Conservation (phyloP, 1,140 invertebrate species). For the Cotesia chilonis region DNA sequence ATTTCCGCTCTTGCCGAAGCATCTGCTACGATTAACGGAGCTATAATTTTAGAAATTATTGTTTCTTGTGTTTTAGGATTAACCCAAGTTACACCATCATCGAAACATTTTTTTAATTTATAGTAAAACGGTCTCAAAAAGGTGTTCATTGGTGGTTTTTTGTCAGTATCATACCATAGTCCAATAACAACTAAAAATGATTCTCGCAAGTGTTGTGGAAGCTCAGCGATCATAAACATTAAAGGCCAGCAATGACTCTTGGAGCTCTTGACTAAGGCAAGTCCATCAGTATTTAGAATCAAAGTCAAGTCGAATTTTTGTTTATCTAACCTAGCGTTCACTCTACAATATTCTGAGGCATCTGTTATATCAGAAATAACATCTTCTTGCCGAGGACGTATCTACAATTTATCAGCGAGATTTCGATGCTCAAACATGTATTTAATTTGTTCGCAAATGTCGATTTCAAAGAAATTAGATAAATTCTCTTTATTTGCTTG, state of each 20-base stretch:
- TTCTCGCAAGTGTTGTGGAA: slow-evolving; percentile 38
- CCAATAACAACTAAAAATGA: slow-evolving; percentile 33
- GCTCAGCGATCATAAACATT: slow-evolving; percentile 41
- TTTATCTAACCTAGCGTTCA: slow-evolving; percentile 28
- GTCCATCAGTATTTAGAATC: slow-evolving; percentile 41
- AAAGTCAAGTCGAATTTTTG: slow-evolving; percentile 39
- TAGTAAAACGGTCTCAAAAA: slow-evolving; percentile 42
- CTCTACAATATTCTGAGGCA: slow-evolving; percentile 30
- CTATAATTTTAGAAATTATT: slow-evolving; percentile 36
- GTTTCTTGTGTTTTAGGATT: slow-evolving; percentile 37
- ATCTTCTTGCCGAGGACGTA: neutral
- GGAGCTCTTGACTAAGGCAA: slow-evolving; percentile 35
- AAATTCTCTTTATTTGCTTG: too few species aligned
- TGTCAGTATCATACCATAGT: slow-evolving; percentile 34
- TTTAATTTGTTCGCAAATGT: slow-evolving; percentile 30
- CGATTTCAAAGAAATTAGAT: too few species aligned
- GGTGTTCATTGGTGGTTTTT: slow-evolving; percentile 36
- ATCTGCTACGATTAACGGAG: slow-evolving; percentile 43
- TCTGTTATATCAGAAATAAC: slow-evolving; percentile 33
- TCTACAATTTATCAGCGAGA: slow-evolving; percentile 32
- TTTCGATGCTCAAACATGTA: slow-evolving; percentile 31
- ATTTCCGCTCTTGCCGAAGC: slow-evolving; percentile 45
- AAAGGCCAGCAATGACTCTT: slow-evolving; percentile 41
- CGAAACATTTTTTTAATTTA: slow-evolving; percentile 37
- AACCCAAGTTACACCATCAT: slow-evolving; percentile 41